Evolutionary conservation across 2,113 vertebrate species (phyloP), one percentile per base, ranked within the genome.

Genomic region (Nipponia nippon): DNA sequence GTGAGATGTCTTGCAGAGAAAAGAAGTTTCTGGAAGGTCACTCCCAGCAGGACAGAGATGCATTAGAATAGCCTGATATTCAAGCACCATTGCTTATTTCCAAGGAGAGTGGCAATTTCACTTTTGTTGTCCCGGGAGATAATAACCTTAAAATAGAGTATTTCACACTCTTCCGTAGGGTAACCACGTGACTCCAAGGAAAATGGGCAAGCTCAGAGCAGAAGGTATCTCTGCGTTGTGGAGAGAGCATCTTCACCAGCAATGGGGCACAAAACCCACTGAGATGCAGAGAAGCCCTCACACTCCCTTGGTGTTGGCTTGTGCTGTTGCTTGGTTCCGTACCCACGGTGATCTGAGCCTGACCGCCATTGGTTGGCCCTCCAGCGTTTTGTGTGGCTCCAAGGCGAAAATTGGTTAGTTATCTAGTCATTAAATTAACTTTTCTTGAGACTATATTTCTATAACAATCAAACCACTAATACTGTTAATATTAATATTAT

Each of bases 21-120:
- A 86, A 92, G 34, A 91, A 87, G 80, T 84, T 95, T 94, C 94
- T 87, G 73, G 91, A 97, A 96, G 90, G 95, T 97, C 93, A 94
- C 22, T 95, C 91, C 49, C 94, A 95, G 93, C 91, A 95, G 93
- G 97, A 89, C 36, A 65, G 56, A 95, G 38, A 87, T 71, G 30
- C 55, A 89, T 73, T 88, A 88, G 71, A 94, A 96, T 92, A 81
- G 85, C 65, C 71, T 87, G 40, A 56, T 75, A 89, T 93, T 95
- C 89, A 89, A 78, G 55, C 83, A 89, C 40, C n/a, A 73, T 30
- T 63, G 79, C 75, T 93, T 94, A 91, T 93, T 93, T 95, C 72
- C 76, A 93, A 90, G 63, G 49, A 96, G 65, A 95, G 40, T 67
- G 52, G 63, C 59, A 81, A 87, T 92, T 89, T 95, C 67, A 78